Evolutionary conservation across 2,888 invertebrate genomes (phyloP), one percentile per base, ranked within the genome.

Genomic region (Drosophila cracens): DNA sequence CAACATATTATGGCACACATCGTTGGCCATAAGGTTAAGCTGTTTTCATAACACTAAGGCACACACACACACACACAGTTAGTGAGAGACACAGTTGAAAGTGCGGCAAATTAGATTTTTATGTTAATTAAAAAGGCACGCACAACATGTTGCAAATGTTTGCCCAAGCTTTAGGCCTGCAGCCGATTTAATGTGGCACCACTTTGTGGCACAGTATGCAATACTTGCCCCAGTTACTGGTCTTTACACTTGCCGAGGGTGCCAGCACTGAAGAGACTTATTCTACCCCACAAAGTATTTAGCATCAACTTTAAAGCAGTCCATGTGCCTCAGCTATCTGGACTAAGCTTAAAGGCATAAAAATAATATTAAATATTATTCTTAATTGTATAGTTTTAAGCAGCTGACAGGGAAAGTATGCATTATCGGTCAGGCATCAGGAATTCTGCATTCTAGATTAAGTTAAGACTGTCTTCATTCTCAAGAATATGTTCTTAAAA

Each of bases 21-120:
- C 87, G 89, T 89, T 85, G 89, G 85, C 82, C 89, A 89, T 85
- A 85, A 85, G 85, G 85, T 84, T 85, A 85, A 85, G 87, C 87
- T 89, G 87, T 89, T 85, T 82, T 87, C 87, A 89, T 80, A 77
- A 76, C 82, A 80, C 69, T 48, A 64, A 49, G 63, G n/a, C 68
- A 49, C 29, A 49, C 57, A 52, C 46, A 52, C 56, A 40, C 33
- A 48, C 62, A 62, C 46, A 48, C 63, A 49, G 56, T 69, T 58
- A 67, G 49, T 64, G 63, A 59, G 40, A 43, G 29, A 57, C 60
- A 63, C 49, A 52, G 68, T 78, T 74, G 58, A 87, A 86, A 84
- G 83, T 85, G 86, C 72, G 77, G 78, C 82, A 89, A 87, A 87
- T 87, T 85, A 88, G 86, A 87, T 87, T 87, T 88, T 85, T 90